Conservation (phyloP, 2,888 invertebrate species). For the Conistra vaccinii region DNA sequence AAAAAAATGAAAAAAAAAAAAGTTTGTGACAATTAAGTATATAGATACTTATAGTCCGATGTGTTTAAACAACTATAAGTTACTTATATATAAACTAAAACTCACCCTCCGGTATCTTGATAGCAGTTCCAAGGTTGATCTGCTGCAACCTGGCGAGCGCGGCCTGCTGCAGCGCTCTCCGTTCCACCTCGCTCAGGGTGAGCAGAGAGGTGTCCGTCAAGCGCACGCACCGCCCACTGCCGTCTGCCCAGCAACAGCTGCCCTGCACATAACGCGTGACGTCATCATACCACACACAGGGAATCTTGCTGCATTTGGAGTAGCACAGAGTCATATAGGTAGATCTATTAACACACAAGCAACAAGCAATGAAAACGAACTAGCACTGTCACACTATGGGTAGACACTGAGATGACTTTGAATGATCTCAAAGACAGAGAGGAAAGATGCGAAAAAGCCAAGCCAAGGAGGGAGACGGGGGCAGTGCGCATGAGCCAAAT, state of each 20-base stretch:
- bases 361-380: not conserved
- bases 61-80: not conserved
- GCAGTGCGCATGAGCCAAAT: not conserved
- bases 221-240: conserved; percentile 93
- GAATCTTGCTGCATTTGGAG: too few relatives aligned
- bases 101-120: conserved; percentile 96
- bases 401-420: not conserved
- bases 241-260: conserved; percentile 95
- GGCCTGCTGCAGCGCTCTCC: conserved; percentile 95
- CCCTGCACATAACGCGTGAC: conserved; percentile 92
- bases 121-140: conserved; percentile 95
- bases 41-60: not conserved
- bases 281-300: conserved; percentile 82
- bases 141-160: conserved; percentile 96
- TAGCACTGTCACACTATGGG: not conserved
- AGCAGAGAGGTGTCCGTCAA: conserved; percentile 93
- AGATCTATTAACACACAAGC: not conserved
- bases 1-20: too few relatives aligned
- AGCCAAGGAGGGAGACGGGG: not conserved
- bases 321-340: not conserved
- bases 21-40: too few relatives aligned
- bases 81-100: conserved; percentile 21
- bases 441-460: not conserved
- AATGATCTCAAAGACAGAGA: not conserved
- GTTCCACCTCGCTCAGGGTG: conserved; percentile 94